Evolutionary conservation across 2,113 vertebrate species (phyloP), one percentile per base, ranked within the genome.

Genomic region (Silurus meridionalis): DNA sequence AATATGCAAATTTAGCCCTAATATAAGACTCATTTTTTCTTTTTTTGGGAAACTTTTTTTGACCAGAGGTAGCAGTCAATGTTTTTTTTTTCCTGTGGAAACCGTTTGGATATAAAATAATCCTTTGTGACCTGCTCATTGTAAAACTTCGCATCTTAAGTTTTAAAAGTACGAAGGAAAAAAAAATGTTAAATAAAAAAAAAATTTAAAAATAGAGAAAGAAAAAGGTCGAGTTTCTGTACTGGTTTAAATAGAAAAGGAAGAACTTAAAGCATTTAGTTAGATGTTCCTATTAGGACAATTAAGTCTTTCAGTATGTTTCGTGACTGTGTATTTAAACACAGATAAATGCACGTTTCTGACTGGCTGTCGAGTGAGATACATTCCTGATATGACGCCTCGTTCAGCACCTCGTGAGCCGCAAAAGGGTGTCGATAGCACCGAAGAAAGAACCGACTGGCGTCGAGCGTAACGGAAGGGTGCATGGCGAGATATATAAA

Each of bases 401-500:
- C 48, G 63, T 21, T 83, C 11, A 37, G 25, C 60, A 50, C 66
- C 37, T 53, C 58, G 48, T 21, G 58, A 72, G 55, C 78, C 37
- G 37, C 37, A 2, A 37, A 3, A 37, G 37, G 1, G 37, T 2
- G 37, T 2, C 37, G 37, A 37, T 37, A 37, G 37, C 37, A 37
- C 37, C 8, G 50, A 85, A 78, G 10, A 61, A 58, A 60, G 23
- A 21, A 21, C 52, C 81, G 84, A 58, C 71, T 69, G 82, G 48
- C 61, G 48, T 82, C 23, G 63, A 79, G 89, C 85, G 88, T 89
- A 91, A 91, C 89, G 88, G 88, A 93, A 94, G 91, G 88, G 78
- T 87, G 90, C 90, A 93, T 81, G 87, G 90, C 90, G 89, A 93
- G 52, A 92, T 91, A 93, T 91, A 93, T 89, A 89, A 90, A 85